Evolutionary conservation across 2,888 invertebrate species (phyloP), one percentile per base, ranked within the genome.

Genomic region (Drosophila affinis): DNA sequence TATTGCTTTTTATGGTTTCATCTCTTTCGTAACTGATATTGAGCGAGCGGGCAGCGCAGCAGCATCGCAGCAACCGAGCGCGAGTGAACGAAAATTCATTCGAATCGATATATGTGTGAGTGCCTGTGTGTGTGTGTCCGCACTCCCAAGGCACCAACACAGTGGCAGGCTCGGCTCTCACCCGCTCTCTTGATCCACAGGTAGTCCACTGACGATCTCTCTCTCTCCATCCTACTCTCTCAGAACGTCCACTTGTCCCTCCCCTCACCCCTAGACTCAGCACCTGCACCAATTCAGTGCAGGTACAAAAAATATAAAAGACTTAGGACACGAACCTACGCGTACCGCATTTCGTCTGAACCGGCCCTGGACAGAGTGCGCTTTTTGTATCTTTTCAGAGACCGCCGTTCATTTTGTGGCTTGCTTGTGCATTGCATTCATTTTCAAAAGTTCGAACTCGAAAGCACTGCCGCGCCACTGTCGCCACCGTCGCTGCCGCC

Each of bases 11-110:
- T 86, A 86, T 86, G 89, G 85, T 86, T 86, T 86, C 85, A 86
- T 89, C 89, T 86, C 85, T 86, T 86, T 86, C 85, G 85, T 89
- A 87, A 86, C 88, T 85, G 88, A 87, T 88, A 88, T 87, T 73
- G 65, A 72, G 65, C 45, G 67, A 56, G 61, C 55, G 45, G 47
- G 46, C 67, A 58, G 67, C 70, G 58, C 48, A 10, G 49, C 75
- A 56, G 47, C 48, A 53, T 34, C 32, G 32, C 58, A 55, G 72
- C 72, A 51, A 45, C 53, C 39, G 56, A 21, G 63, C 48, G 52
- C 51, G 34, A 39, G 67, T 47, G 62, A 73, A 53, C 71, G 62
- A 68, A 70, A 74, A 85, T 87, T 89, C 86, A 87, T 87, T 67
- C 89, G 89, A 89, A 81, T 87, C 86, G 85, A 81, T 87, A 7